phyloP scores from a whole-genome alignment of 2,797 vertebrate species.

The Centropyge bicolor region DNA sequence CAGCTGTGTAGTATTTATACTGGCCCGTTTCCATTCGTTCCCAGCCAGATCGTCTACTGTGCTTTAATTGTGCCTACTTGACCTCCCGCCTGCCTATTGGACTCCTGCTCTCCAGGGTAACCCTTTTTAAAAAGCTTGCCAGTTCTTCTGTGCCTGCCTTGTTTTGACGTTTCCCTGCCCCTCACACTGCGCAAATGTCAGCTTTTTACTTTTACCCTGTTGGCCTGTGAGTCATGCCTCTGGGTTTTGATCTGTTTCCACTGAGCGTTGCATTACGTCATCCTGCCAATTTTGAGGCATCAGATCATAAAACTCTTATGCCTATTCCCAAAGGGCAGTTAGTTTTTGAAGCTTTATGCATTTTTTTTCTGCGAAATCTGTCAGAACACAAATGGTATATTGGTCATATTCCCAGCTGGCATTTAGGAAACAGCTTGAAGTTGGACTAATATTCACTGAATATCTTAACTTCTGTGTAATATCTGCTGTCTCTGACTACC shows the following conservation, averaged over 20 bases:
- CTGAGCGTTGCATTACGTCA: too few relatives aligned
- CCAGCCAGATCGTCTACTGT: not conserved
- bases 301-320: not conserved
- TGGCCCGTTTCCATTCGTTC: not conserved
- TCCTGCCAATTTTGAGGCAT: not conserved
- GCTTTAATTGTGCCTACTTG: not conserved
- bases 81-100: not conserved
- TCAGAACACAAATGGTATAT: constrained; percentile 8
- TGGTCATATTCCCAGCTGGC: not conserved
- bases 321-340: not conserved
- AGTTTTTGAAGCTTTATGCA: not conserved
- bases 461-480: constrained; percentile 35
- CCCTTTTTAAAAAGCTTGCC: not conserved
- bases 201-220: not conserved
- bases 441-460: constrained; percentile 20
- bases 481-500: constrained; percentile 30
- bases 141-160: not conserved
- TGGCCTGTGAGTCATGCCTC: too few relatives aligned
- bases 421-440: not conserved
- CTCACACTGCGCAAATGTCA: not conserved
- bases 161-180: not conserved
- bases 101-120: not conserved
- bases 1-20: not conserved
- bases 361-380: constrained; percentile 3
- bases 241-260: not conserved